These are phyloP conservation scores for Trypoxylon attenuatum DNA, from an alignment of 2,888 invertebrate species.

Conservation along the genomic window DNA sequence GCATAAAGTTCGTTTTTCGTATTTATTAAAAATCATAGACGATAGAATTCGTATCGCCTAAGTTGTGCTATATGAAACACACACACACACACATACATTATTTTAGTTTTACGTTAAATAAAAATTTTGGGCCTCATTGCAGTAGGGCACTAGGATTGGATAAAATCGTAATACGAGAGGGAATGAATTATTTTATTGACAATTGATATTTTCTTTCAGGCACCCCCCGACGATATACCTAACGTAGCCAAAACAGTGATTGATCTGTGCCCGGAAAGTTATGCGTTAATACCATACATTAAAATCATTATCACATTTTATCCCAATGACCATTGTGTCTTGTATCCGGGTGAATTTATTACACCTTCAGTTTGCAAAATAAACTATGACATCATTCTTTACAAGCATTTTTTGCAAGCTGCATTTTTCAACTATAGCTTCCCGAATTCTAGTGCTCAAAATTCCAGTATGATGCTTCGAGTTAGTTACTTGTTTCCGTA, in stretches of 20 bases:
- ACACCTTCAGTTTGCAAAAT: conserved; percentile 13
- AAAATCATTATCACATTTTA: conserved; percentile 18
- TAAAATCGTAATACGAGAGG: conserved; percentile 15
- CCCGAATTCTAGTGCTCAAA: neutral
- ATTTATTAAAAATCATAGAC: conserved; percentile 39
- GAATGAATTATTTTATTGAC: conserved; percentile 25
- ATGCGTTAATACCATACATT: conserved; percentile 7
- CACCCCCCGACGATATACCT: conserved; percentile 31
- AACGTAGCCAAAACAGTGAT: conserved; percentile 37
- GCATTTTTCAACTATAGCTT: neutral
- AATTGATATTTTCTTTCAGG: conserved; percentile 44
- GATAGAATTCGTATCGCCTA: conserved; percentile 35
- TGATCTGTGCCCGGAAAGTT: conserved; percentile 25
- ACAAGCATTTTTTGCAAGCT: neutral
- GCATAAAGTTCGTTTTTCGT: conserved; percentile 23
- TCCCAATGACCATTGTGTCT: conserved; percentile 27
- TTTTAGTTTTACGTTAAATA: conserved; percentile 39
- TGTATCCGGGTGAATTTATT: conserved; percentile 38
- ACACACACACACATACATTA: conserved; percentile 31
- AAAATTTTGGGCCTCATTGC: conserved; percentile 31
- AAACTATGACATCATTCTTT: neutral
- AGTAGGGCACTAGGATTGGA: conserved; percentile 24
- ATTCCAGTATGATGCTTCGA: too few relatives aligned
- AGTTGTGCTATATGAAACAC: conserved; percentile 35
- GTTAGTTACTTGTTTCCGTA: too few relatives aligned